phyloP scores from a whole-genome alignment of 2,888 invertebrate species.

The Megamerina dolium region DNA sequence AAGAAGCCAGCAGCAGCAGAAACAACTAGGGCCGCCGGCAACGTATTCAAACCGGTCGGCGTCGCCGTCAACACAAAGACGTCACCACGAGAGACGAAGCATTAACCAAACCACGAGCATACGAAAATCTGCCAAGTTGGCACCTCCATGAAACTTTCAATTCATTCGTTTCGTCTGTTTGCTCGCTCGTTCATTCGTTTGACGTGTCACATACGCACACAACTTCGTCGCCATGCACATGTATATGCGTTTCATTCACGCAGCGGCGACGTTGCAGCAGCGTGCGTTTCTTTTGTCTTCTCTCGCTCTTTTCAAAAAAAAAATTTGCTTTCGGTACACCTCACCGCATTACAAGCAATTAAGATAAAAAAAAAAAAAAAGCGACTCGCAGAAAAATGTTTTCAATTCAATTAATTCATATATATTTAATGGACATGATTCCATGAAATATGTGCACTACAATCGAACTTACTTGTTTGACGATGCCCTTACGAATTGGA shows the following conservation, averaged over 20 bases:
- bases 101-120: not conserved
- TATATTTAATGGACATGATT: no score
- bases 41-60: no score
- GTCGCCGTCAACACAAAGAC: constrained; percentile 2
- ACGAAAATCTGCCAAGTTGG: constrained; percentile 47
- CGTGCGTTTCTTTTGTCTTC: constrained; percentile 9
- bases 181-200: constrained; percentile 7
- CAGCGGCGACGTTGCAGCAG: constrained; percentile 1
- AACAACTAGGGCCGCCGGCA: not conserved
- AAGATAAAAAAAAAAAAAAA: no score
- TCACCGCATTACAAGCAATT: no score
- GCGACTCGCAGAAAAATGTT: not conserved
- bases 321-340: no score
- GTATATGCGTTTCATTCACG: constrained; percentile 7
- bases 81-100: constrained; percentile 8
- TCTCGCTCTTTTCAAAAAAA: no score
- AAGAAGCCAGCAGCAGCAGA: not conserved
- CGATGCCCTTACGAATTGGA: constrained; percentile 40
- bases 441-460: no score
- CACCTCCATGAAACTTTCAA: constrained; percentile 46
- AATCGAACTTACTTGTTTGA: constrained; percentile 44
- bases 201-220: constrained; percentile 12
- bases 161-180: constrained; percentile 30
- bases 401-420: not conserved
- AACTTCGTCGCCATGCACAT: constrained; percentile 10